Conservation (phyloP, 2,888 invertebrate species). For the Coelinius sp. region DNA sequence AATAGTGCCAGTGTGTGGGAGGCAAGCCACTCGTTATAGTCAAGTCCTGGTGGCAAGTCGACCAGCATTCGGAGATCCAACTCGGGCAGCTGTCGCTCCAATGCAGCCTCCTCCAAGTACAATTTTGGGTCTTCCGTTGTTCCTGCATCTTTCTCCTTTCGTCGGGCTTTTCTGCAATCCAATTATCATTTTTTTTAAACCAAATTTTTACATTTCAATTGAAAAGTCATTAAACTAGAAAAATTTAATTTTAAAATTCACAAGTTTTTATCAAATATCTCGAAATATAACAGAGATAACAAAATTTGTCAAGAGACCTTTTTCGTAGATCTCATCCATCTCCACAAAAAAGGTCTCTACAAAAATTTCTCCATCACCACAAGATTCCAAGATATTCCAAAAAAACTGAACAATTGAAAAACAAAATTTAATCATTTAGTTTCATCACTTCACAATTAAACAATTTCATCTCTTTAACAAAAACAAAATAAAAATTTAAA, state of each 20-base stretch:
- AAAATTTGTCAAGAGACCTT: neutral
- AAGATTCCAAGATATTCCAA: neutral
- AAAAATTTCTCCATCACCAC: neutral
- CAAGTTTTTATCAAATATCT: neutral
- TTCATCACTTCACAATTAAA: too few relatives aligned
- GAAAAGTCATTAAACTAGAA: too few relatives aligned
- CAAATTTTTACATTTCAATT: too few relatives aligned
- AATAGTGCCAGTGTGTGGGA: constrained; percentile 98
- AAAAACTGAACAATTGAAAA: too few relatives aligned
- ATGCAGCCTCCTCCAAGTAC: constrained; percentile 94
- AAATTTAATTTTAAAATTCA: too few relatives aligned
- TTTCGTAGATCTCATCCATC: neutral
- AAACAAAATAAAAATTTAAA: neutral
- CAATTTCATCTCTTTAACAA: too few relatives aligned
- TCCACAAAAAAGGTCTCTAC: too few relatives aligned
- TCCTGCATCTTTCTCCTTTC: constrained; percentile 91
- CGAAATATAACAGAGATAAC: neutral
- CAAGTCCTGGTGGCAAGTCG: constrained; percentile 94
- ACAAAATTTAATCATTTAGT: too few relatives aligned
- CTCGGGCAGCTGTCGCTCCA: constrained; percentile 94
- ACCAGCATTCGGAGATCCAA: constrained; percentile 95
- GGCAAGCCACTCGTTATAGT: constrained; percentile 99
- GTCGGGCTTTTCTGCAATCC: constrained; percentile 89
- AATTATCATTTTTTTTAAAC: neutral
- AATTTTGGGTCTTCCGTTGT: constrained; percentile 89